Evolutionary conservation across 64 coral and sea anemone genomes (phyloP), one percentile per base, ranked within the genome.

Genomic region (Hydrozoanthus tunicans): DNA sequence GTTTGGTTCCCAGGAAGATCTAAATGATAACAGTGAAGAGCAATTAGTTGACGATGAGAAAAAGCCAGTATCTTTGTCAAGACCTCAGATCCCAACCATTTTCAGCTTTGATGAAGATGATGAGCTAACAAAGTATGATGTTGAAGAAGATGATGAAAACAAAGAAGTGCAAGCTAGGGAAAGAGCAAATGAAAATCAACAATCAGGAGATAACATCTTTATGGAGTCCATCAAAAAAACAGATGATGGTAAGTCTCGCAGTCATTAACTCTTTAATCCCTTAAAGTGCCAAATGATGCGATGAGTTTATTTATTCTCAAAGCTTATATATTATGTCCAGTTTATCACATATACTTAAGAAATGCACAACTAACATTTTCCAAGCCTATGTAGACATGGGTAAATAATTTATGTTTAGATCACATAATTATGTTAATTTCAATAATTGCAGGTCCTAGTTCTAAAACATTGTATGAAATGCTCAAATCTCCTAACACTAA

Each of bases 21-120:
- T 89, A 79, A 85, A 83, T 92, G 95, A 94, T 15, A 85, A 94
- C 6, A 88, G 12, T 74, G 54, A 58, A 88, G 26, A 64, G n/a
- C 89, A 63, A 20, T 20, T 20, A 81, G 64, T 64, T 69, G 61
- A 83, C 14, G 91, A 92, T 9, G 81, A 94, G 90, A 91, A 91
- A 59, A 94, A 93, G 59, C 81, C 73, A 78, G 92, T 91, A 68
- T 77, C 51, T 73, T 77, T 96, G 15, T 58, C 83, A 62, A 84
- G 95, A 77, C 92, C 95, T 57, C 93, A 92, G 81, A 97, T 97
- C 58, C 95, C 95, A 92, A 94, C 92, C 63, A 97, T 97, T 78
- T 79, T 97, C 9, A 77, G 79, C 82, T 64, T 74, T 90, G 86
- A 82, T 89, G 83, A 70, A 2, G 51, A 59, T 59, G 88, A 84